These are phyloP conservation scores for Orthochromis malagaraziensis DNA, from an alignment of 2,113 vertebrate genomes.

Conservation along the genomic window DNA sequence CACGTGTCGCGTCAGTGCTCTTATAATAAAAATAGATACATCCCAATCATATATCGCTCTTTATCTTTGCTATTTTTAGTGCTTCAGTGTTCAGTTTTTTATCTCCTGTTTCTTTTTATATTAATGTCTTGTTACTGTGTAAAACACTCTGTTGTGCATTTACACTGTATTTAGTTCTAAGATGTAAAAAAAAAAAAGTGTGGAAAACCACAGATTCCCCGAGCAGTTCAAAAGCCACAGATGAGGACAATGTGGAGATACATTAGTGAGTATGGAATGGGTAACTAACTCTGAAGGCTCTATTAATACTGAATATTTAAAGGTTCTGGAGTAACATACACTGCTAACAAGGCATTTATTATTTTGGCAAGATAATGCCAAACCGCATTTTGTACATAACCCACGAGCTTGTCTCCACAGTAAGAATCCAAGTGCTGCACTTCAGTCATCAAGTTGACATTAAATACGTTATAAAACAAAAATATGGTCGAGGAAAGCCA, in stretches of 20 bases:
- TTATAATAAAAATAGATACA: background rate
- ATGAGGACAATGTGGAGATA: background rate
- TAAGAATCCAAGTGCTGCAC: background rate
- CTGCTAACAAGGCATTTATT: accelerated
- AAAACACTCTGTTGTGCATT: background rate
- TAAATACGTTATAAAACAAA: background rate
- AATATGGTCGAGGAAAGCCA: background rate
- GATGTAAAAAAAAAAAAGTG: accelerated
- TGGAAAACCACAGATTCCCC: background rate
- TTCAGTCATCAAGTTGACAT: background rate
- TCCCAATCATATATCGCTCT: background rate
- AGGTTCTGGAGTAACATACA: background rate
- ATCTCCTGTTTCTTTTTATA: background rate
- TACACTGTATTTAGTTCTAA: background rate
- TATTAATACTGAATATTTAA: background rate
- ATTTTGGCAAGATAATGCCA: background rate
- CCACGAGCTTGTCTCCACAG: background rate
- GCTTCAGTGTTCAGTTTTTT: background rate
- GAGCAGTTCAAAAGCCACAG: background rate
- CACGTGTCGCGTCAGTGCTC: background rate
- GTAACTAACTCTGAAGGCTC: background rate
- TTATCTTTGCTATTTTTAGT: background rate
- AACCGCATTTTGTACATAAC: background rate
- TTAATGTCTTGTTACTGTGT: background rate
- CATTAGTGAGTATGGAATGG: background rate